Percentiles rank a stretch among this genome's conserved stretches.
phyloP scores from a whole-genome alignment of 1,140 invertebrate species.

The Drosophila lacertosa region DNA sequence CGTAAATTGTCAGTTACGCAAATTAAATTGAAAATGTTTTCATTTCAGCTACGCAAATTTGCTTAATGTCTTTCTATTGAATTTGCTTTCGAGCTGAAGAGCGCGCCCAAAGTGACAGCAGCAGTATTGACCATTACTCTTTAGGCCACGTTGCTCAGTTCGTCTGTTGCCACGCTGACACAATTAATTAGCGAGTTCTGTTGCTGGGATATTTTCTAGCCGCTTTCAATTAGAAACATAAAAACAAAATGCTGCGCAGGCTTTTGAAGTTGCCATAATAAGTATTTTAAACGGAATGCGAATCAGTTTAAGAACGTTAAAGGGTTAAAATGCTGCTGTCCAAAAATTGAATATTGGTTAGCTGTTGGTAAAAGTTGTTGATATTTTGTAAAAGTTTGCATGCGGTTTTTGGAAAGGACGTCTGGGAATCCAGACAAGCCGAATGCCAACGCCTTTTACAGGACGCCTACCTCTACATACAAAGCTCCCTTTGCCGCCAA shows the following conservation, averaged over 20 bases:
- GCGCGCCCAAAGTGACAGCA: background rate
- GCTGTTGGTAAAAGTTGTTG: slow-evolving; percentile 24
- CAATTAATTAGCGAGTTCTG: background rate
- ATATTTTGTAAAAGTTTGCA: slow-evolving; percentile 47
- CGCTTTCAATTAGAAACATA: background rate
- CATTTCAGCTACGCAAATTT: slow-evolving; percentile 4
- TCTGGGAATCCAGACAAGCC: slow-evolving; percentile 59
- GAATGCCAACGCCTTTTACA: slow-evolving; percentile 17
- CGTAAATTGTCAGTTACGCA: slow-evolving; percentile 8
- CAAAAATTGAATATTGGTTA: slow-evolving; percentile 15
- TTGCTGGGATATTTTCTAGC: background rate
- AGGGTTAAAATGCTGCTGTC: background rate
- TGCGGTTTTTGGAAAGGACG: slow-evolving; percentile 26
- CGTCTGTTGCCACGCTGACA: background rate
- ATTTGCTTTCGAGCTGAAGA: slow-evolving; percentile 16
- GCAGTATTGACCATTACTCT: background rate
- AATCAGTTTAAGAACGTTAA: background rate
- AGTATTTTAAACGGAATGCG: background rate
- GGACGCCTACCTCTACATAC: background rate
- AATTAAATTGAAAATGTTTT: slow-evolving; percentile 38
- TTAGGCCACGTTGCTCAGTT: background rate
- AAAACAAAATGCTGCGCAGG: background rate
- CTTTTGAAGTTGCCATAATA: background rate
- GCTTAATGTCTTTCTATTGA: slow-evolving; percentile 40
- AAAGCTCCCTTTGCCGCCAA: background rate